Percentiles rank a stretch among this genome's conserved stretches.
Evolutionary conservation across 2,113 vertebrate species (phyloP).

Genomic region (Entomyzon cyanotis): DNA sequence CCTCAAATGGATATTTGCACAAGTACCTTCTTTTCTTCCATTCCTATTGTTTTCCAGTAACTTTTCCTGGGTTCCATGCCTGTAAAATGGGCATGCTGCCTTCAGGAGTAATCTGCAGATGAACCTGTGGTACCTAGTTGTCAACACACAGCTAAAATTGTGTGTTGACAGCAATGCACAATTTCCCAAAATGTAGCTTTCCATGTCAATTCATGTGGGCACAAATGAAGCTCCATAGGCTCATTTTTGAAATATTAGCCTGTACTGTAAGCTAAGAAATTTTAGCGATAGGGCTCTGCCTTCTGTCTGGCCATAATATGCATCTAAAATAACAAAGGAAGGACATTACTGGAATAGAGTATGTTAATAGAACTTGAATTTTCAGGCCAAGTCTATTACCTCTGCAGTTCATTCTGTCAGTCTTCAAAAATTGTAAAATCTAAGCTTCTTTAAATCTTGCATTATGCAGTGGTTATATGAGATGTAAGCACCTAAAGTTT

Average conservation of each 20-base stretch:
- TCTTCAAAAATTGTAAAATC: not conserved
- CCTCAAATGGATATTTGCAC: not conserved
- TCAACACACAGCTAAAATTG: not conserved
- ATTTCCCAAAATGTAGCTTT: not conserved
- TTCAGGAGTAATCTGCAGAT: not conserved
- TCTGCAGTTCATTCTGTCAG: not conserved
- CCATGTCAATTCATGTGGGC: not conserved
- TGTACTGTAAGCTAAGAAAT: not conserved
- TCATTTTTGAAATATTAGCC: not conserved
- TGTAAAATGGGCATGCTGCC: not conserved
- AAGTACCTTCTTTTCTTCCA: not conserved
- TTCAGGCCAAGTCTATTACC: not conserved
- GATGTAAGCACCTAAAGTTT: not conserved
- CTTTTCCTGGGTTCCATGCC: not conserved
- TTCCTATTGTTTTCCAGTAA: not conserved
- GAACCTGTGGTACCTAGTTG: not conserved
- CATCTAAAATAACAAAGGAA: not conserved
- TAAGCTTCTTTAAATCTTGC: not conserved
- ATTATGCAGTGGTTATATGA: not conserved
- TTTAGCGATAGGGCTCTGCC: not conserved
- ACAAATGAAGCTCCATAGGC: not conserved
- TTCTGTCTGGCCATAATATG: not conserved
- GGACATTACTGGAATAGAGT: not conserved
- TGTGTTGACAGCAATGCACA: too few relatives aligned
- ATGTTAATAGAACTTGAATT: not conserved